Conservation (phyloP, 2,113 vertebrate species). For the Tretioscincus oriximinensis region DNA sequence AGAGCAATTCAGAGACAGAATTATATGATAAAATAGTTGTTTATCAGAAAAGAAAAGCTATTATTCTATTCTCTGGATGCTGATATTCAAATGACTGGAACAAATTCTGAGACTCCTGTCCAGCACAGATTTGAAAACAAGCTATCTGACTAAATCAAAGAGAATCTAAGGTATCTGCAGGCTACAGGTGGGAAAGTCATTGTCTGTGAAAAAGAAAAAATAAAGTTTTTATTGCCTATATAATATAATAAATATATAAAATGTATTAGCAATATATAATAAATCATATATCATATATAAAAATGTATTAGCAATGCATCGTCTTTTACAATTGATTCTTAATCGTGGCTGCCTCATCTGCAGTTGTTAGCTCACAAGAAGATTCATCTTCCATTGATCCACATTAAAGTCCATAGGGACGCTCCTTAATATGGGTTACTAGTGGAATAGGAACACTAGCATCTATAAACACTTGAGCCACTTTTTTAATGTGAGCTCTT, state of each 20-base stretch:
- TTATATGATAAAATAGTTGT: conserved; percentile 1
- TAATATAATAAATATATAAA: no score
- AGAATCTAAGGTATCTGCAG: background rate
- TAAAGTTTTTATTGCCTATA: no score
- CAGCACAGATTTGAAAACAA: background rate
- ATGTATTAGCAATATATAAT: no score
- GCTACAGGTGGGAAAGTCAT: background rate
- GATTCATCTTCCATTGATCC: no score
- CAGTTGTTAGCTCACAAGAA: no score
- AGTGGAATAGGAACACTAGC: no score
- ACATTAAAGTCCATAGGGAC: no score
- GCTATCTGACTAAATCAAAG: background rate
- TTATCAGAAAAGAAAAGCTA: background rate
- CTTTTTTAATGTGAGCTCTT: no score
- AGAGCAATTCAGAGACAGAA: conserved; percentile 1
- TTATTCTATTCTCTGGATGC: background rate
- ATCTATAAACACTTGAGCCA: no score
- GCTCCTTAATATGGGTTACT: no score
- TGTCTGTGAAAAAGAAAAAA: background rate
- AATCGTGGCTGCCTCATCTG: background rate
- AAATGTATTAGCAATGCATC: no score
- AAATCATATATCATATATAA: no score
- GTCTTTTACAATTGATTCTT: background rate
- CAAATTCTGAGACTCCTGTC: background rate
- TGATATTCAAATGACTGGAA: conserved; percentile 1